Evolutionary conservation across 1,140 invertebrate genomes (phyloP).

Genomic region (Probaryconus sp.): DNA sequence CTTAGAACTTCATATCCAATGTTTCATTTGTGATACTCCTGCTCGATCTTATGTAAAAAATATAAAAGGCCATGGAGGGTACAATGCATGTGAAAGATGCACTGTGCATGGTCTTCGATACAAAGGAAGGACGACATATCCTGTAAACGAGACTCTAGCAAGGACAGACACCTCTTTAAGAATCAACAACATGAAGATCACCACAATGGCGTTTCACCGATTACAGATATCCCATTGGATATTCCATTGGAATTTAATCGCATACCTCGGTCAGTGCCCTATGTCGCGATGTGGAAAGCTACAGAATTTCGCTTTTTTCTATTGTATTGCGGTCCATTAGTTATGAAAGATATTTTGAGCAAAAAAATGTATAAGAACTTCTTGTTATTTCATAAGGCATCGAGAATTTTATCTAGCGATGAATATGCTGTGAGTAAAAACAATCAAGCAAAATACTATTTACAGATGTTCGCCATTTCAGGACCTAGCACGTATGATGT

Average conservation of each 20-base stretch:
- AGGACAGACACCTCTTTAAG: no score
- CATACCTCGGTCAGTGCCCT: no score
- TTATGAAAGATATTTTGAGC: no score
- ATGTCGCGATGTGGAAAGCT: no score
- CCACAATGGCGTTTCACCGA: no score
- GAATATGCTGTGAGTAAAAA: slow-evolving; percentile 5
- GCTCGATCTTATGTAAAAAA: slow-evolving; percentile 37
- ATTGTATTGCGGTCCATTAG: no score
- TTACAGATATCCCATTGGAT: no score
- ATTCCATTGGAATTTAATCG: no score
- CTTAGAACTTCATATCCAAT: slow-evolving; percentile 4
- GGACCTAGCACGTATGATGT: not conserved
- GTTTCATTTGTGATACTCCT: slow-evolving; percentile 29
- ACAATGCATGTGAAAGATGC: slow-evolving; percentile 42
- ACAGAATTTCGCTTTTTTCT: no score
- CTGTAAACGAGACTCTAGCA: not conserved
- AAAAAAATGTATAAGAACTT: no score
- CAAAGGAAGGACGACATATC: slow-evolving; percentile 28
- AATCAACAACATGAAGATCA: no score
- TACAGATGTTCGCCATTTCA: slow-evolving; percentile 1
- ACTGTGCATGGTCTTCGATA: slow-evolving; percentile 17
- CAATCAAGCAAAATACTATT: slow-evolving; percentile 6
- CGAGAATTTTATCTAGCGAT: not conserved
- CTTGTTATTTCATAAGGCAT: not conserved
- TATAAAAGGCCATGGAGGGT: slow-evolving; percentile 24